These are phyloP conservation scores for Ennomos erosarius DNA, from an alignment of 2,888 invertebrate species.

Conservation along the genomic window DNA sequence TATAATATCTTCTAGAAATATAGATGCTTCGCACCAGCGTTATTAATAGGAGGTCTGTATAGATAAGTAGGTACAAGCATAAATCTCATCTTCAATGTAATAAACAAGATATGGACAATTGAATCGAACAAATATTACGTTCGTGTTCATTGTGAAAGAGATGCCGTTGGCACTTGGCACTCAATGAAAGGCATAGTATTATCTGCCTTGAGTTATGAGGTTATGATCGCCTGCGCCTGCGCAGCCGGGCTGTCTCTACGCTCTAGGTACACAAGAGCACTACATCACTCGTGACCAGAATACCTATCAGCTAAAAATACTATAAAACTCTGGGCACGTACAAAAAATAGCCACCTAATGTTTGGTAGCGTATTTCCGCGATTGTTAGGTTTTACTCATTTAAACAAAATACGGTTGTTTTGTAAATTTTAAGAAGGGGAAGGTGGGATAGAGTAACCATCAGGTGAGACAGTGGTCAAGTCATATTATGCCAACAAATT, in stretches of 20 bases:
- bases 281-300: conserved; percentile 17
- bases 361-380: neutral
- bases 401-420: too few species aligned
- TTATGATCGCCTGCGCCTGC: conserved; percentile 44
- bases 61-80: neutral
- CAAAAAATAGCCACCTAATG: conserved; percentile 6
- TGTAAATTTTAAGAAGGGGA: too few species aligned
- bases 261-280: conserved; percentile 42
- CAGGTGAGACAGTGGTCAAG: too few species aligned
- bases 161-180: conserved; percentile 56
- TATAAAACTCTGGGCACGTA: conserved; percentile 6
- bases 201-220: conserved; percentile 69
- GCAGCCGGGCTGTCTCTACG: conserved; percentile 56
- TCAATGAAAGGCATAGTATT: conserved; percentile 63
- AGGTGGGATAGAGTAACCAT: too few species aligned
- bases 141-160: conserved; percentile 50
- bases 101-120: conserved; percentile 44
- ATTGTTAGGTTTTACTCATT: neutral
- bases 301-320: conserved; percentile 10
- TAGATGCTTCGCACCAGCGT: too few species aligned
- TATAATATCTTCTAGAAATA: too few species aligned
- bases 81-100: conserved; percentile 33
- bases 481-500: too few species aligned
- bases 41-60: too few species aligned
- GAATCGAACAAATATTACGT: conserved; percentile 40